Base-by-base conservation (phyloP, 2,113 vertebrate genomes). In the Nematolebias whitei region DNA sequence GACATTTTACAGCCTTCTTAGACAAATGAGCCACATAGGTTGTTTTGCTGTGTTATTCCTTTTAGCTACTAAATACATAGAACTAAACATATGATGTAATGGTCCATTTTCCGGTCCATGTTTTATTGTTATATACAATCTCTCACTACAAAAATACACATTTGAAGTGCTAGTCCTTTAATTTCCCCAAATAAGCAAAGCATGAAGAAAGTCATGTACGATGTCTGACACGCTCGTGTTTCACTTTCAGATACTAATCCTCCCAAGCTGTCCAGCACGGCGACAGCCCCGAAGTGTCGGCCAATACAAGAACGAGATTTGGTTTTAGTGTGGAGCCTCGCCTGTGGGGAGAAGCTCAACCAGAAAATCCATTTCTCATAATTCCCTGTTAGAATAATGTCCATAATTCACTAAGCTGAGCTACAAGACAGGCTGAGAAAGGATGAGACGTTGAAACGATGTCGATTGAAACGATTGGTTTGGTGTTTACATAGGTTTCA, bases 291-390 rank as follows among this genome's bases (percentile, higher is more conserved):
- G 47, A 82, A 80, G 64, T 71, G 68, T 71, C n/a, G 16, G 67
- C 76, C 75, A 78, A 74, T 64, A 65, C 49, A 66, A 59, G 63
- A 70, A 60, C 41, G 20, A 65, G 51, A 71, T 16, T 63, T 50
- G 44, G 48, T 70, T 64, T 78, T 74, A 59, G 65, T 71, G 55
- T 65, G 74, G 73, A 12, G 71, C 56, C 61, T 71, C 45, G 67
- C 75, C 66, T 32, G 18, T 75, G 63, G 65, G 32, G 55, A 71
- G 64, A 67, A 52, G 60, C 69, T 76, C 58, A 79, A 77, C 45
- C 62, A 75, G 68, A 84, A 85, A 85, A 85, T 87, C 83, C 20
- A 87, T 87, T 66, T 71, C n/a, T 85, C 76, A 80, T 83, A 85
- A 89, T 87, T 84, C 80, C 74, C 68, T 74, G 65, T 61, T 61